Evolutionary conservation across 1,140 invertebrate species (phyloP).

Genomic region (Rhynchophorus ferrugineus): DNA sequence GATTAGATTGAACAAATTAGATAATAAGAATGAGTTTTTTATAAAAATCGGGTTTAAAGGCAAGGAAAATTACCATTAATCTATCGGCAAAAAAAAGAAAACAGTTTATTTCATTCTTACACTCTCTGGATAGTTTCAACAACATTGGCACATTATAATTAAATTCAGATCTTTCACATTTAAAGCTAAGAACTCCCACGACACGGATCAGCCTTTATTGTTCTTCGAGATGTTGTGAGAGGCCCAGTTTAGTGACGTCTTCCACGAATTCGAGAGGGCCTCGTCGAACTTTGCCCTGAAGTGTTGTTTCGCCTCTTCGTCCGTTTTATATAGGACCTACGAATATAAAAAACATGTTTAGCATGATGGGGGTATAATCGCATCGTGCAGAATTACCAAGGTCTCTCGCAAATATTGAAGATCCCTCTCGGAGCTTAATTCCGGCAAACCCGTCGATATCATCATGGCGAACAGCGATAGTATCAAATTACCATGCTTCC

Average conservation of each 20-base stretch:
- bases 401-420: conserved; percentile 77
- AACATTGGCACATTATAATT: too few species aligned
- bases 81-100: too few species aligned
- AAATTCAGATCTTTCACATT: too few species aligned
- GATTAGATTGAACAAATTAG: too few species aligned
- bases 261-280: conserved; percentile 89
- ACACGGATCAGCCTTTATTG: conserved; percentile 59
- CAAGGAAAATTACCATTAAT: too few species aligned
- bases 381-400: conserved; percentile 51
- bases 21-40: too few species aligned
- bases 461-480: conserved; percentile 98
- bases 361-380: too few species aligned
- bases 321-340: conserved; percentile 68
- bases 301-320: conserved; percentile 76
- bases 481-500: conserved; percentile 89
- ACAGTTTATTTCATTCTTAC: too few species aligned
- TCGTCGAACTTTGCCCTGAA: conserved; percentile 87
- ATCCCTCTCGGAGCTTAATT: conserved; percentile 88
- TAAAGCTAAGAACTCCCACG: too few species aligned
- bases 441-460: conserved; percentile 95
- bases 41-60: too few species aligned
- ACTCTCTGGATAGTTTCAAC: too few species aligned
- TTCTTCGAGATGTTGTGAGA: conserved; percentile 86
- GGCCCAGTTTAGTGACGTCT: conserved; percentile 94
- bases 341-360: background rate